Conservation (phyloP, 2,797 vertebrate genomes). For the Phoebastria nigripes region DNA sequence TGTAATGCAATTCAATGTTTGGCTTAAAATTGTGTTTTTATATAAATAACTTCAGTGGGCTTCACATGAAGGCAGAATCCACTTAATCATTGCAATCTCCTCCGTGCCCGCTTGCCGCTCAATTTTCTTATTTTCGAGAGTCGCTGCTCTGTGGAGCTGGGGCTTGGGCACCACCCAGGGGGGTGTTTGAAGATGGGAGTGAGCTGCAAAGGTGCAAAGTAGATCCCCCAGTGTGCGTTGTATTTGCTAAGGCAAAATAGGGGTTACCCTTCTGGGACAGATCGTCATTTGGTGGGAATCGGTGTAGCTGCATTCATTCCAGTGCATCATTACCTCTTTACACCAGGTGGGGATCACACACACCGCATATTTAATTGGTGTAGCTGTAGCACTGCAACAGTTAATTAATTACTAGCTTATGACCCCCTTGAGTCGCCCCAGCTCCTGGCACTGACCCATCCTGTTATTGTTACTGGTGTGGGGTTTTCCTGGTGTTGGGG, state of each 20-base stretch:
- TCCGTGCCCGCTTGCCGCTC: neutral
- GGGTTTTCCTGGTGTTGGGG: neutral
- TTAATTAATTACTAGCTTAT: neutral
- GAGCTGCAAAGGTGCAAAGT: neutral
- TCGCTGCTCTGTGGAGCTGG: neutral
- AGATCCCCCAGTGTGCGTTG: accelerated
- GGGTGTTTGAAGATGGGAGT: too few species aligned
- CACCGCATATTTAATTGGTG: accelerated
- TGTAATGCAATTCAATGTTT: neutral
- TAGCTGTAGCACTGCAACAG: neutral
- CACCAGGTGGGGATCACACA: neutral
- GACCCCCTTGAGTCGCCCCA: neutral
- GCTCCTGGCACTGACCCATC: neutral
- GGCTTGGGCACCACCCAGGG: neutral
- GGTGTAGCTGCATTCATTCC: neutral
- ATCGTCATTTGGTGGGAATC: accelerated
- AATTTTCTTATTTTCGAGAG: neutral
- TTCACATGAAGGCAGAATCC: neutral
- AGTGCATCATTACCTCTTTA: neutral
- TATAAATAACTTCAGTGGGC: neutral
- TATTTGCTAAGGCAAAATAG: neutral
- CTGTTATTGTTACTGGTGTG: neutral
- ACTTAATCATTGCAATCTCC: neutral
- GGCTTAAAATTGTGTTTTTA: neutral
- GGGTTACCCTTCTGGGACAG: neutral